Conservation (phyloP, 2,797 vertebrate species). For the Apogon talboti region DNA sequence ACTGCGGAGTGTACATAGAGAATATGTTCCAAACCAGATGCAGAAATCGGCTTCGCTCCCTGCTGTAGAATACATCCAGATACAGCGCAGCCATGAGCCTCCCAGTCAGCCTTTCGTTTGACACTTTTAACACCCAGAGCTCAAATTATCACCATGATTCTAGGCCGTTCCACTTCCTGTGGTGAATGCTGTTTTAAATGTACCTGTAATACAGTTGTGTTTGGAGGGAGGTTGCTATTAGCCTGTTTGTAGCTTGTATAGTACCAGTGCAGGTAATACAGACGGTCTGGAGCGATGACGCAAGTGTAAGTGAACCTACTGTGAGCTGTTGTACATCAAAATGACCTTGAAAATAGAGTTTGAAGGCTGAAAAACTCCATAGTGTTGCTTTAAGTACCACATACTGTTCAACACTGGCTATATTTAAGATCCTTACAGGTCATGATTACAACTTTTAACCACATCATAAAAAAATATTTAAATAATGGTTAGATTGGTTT, state of each 20-base stretch:
- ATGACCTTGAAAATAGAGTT: too few relatives aligned
- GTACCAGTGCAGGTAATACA: too few relatives aligned
- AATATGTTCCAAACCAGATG: background rate
- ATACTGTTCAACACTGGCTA: background rate
- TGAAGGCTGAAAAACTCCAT: too few relatives aligned
- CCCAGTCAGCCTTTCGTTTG: constrained; percentile 22
- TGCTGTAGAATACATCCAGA: constrained; percentile 15
- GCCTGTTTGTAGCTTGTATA: too few relatives aligned
- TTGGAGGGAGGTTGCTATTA: background rate
- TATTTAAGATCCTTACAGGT: constrained; percentile 26
- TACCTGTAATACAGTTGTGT: constrained; percentile 9
- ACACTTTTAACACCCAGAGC: constrained; percentile 5
- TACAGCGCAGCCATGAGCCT: constrained; percentile 6
- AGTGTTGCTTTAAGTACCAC: too few relatives aligned
- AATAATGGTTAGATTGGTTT: background rate
- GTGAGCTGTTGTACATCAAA: too few relatives aligned
- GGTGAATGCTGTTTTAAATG: constrained; percentile 15
- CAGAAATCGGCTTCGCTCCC: background rate
- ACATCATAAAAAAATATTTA: background rate
- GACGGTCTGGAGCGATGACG: too few relatives aligned
- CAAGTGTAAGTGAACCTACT: too few relatives aligned
- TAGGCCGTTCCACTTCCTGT: background rate
- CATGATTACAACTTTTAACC: constrained; percentile 5
- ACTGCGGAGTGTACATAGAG: background rate
- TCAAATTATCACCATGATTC: constrained; percentile 1